Base-by-base conservation (phyloP, 2,113 vertebrate species). In the Euleptes europaea region DNA sequence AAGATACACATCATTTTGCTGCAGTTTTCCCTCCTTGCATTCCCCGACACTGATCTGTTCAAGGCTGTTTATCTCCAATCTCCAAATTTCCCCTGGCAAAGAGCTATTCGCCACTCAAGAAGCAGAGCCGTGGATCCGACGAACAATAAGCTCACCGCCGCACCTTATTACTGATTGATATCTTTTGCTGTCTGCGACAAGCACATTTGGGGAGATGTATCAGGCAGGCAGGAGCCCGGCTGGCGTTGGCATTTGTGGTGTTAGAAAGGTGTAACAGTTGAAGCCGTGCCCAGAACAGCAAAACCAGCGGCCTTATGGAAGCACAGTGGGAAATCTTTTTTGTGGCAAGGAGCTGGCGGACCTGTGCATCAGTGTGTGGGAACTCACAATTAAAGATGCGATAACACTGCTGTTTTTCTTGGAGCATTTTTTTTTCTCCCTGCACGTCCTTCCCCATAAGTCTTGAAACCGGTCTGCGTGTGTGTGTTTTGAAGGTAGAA, bases 331-430 rank as follows among this genome's bases (percentile, higher is more conserved):
- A 83, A 84, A 31, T 21, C 72, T 80, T 83, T 77, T 81, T 86
- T 82, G 0, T 2, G 75, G n/a, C 1, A 74, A 92, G 82, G 79
- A 1, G 0, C 44, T 31, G 73, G 0, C 42, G 33, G 76, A 51
- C 2, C 47, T 92, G 57, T 85, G 80, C 44, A 47, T 83, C 88
- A 57, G 31, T 0, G 0, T 83, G 75, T 0, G 74, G 88, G 87
- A 91, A 91, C 70, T 83, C 89, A 86, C 88, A 92, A 33, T 92
- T 92, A 90, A 92, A n/a, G n/a, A n/a, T 69, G 66, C 80, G 8
- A 91, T 83, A 89, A 82, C 82, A 88, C 81, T 87, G 77, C 91
- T 94, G 79, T 54, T 84, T 69, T 84, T 84, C 85, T 69, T 83
- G 76, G 84, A 10, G 49, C 17, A 87, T 90, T 72, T 85, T 88